Evolutionary conservation across 2,113 vertebrate species (phyloP).

Genomic region (Python bivittatus): DNA sequence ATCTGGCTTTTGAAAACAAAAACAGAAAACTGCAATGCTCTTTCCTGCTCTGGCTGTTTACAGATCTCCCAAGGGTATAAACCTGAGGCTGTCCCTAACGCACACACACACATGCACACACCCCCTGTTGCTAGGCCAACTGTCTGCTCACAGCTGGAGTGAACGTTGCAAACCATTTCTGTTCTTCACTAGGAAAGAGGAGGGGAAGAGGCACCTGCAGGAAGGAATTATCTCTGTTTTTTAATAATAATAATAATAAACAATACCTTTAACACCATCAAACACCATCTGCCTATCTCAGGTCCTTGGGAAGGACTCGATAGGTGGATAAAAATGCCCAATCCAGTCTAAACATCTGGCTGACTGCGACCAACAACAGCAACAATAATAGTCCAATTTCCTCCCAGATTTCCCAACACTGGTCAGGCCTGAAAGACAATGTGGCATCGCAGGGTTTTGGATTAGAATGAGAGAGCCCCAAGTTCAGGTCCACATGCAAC

Average conservation of each 20-base stretch:
- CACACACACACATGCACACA: neutral
- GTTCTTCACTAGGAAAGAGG: neutral
- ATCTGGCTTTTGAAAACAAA: neutral
- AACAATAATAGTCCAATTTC: neutral
- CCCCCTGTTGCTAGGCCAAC: neutral
- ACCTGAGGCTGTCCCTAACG: neutral
- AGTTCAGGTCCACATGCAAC: neutral
- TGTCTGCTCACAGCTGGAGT: neutral
- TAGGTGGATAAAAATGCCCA: no score
- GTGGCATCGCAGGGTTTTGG: neutral
- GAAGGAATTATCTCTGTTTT: neutral
- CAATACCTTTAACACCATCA: no score
- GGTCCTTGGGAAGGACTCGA: no score
- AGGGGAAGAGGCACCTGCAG: neutral
- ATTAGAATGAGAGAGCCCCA: neutral
- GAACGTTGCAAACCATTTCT: neutral
- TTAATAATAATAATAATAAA: neutral
- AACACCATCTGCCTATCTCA: no score
- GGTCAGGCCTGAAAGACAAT: neutral
- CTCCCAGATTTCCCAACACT: neutral
- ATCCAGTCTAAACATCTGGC: no score
- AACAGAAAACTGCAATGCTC: neutral
- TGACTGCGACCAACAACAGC: no score
- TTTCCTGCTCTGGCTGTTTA: neutral
- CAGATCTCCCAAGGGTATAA: conserved; percentile 7